Evolutionary conservation across 1,140 invertebrate species (phyloP).

Genomic region (Potamilus streckersoni): DNA sequence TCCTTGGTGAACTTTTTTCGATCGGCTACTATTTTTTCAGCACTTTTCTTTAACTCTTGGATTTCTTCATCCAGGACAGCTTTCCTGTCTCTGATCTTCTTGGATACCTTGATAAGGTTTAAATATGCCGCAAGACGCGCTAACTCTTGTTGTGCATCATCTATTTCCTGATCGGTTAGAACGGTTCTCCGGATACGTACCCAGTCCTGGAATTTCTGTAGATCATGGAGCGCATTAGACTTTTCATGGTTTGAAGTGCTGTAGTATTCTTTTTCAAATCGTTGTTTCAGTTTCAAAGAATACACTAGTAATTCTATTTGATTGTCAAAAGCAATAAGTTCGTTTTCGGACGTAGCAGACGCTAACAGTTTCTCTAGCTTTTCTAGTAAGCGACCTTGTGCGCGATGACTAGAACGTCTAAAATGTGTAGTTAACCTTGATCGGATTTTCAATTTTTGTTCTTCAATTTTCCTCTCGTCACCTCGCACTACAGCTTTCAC

Average conservation of each 20-base stretch:
- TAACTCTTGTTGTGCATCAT: constrained; percentile 19
- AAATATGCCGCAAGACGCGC: constrained; percentile 10
- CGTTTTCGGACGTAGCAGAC: constrained; percentile 18
- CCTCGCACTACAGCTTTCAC: constrained; percentile 70
- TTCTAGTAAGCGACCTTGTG: background rate
- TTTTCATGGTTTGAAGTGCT: constrained; percentile 10
- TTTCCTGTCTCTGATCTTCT: constrained; percentile 14
- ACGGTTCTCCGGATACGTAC: constrained; percentile 7
- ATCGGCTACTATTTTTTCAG: constrained; percentile 11
- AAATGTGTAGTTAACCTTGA: background rate
- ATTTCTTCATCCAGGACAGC: constrained; percentile 9
- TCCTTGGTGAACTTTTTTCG: constrained; percentile 7
- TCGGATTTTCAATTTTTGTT: constrained; percentile 8
- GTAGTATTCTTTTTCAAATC: constrained; percentile 6
- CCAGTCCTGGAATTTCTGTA: constrained; percentile 15
- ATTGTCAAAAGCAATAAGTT: constrained; percentile 15
- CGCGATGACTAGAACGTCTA: background rate
- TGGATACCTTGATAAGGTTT: constrained; percentile 9
- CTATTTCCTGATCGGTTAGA: constrained; percentile 23
- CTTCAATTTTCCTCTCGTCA: constrained; percentile 7
- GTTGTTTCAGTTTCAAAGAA: background rate
- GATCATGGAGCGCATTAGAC: constrained; percentile 1
- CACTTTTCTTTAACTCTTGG: constrained; percentile 2
- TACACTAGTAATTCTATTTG: constrained; percentile 9
- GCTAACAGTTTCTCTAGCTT: background rate